phyloP scores from a whole-genome alignment of 1,140 invertebrate genomes.

The Brachionus asplanchnoidis region DNA sequence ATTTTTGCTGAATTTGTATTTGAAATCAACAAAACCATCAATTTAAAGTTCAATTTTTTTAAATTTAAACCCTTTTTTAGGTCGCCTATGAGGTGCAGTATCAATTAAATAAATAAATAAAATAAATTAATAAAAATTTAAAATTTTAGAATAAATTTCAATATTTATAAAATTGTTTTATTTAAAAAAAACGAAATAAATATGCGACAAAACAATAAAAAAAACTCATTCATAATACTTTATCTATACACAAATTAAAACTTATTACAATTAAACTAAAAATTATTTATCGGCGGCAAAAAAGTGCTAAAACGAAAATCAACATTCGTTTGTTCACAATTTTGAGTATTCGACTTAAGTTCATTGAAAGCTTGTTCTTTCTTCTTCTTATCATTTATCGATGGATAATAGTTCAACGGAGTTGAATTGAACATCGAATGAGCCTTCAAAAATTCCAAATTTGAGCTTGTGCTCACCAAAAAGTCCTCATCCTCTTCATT shows the following conservation, averaged over 20 bases:
- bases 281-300: constrained; percentile 24
- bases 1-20: too few species aligned
- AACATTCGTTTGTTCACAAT: neutral
- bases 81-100: too few species aligned
- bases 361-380: neutral
- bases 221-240: constrained; percentile 22
- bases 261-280: neutral
- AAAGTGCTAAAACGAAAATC: constrained; percentile 38
- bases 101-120: too few species aligned
- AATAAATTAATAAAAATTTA: too few species aligned
- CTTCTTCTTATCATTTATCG: neutral
- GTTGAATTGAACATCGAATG: constrained; percentile 40
- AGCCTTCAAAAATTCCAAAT: constrained; percentile 21
- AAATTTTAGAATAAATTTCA: too few species aligned
- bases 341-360: neutral
- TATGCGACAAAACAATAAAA: constrained; percentile 10
- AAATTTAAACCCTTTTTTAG: too few species aligned
- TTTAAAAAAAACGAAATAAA: constrained; percentile 14
- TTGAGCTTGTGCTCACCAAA: constrained; percentile 18
- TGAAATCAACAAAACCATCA: too few species aligned
- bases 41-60: too few species aligned
- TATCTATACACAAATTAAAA: neutral
- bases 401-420: constrained; percentile 39
- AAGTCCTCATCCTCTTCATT: constrained; percentile 33
- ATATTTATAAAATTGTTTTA: neutral